Evolutionary conservation across 2,113 vertebrate species (phyloP), one percentile per base, ranked within the genome.

Genomic region (Vireo altiloquus): DNA sequence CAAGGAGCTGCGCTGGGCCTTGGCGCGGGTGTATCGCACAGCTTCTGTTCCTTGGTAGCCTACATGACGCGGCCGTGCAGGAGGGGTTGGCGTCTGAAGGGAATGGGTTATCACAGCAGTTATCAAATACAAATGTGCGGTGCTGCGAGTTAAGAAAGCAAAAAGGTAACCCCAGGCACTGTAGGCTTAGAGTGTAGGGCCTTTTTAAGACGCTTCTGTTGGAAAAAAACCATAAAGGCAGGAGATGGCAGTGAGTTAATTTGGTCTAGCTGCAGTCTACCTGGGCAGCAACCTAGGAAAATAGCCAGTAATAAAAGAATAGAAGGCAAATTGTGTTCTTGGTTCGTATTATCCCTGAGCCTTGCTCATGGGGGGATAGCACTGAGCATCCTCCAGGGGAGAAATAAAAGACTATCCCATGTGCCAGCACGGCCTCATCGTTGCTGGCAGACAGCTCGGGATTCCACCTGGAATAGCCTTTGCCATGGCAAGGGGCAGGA

Each of bases 381-480:
- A 66, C 88, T 50, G 89, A 95, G 77, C 76, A 77, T 96, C 89
- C 92, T 98, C 89, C 24, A 30, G 80, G 71, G 82, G 53, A 89
- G 87, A 94, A 96, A 96, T 28, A 46, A 92, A 95, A 96, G 88
- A 64, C 33, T n/a, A 66, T 75, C 77, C 90, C 91, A 42, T 85
- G 47, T 96, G 92, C 65, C 94, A 94, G 89, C 84, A 68, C 21
- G 49, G 96, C 96, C 54, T 78, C 72, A 44, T 35, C 50, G 37
- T 59, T 3, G 8, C 31, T 72, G 63, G 40, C 56, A 16, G 49
- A 10, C 33, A 75, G 92, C 78, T 94, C 18, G 3, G 66, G 74
- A 95, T 87, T 57, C 70, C 47, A 70, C 47, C 70, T 28, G 72
- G 39, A 25, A 50, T 11, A 82, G 84, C 82, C 37, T 33, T 90